These are phyloP conservation scores for Sarcophaga rosellei DNA, from an alignment of 2,888 invertebrate genomes.

Conservation along the genomic window DNA sequence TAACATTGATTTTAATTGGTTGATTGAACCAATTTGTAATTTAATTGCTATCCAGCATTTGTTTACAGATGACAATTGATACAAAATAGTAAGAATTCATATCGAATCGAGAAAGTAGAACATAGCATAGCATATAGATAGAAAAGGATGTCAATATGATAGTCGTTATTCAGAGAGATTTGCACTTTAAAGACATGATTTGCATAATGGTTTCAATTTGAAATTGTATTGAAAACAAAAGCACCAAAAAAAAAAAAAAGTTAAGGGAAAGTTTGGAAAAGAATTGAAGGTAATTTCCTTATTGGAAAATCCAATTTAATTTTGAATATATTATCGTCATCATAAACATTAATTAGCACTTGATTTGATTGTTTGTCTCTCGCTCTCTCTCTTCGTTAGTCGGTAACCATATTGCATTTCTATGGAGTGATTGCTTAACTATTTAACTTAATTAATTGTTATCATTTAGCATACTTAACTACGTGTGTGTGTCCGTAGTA, in stretches of 20 bases:
- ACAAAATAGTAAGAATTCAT: slow-evolving; percentile 56
- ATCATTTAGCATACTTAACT: too few species aligned
- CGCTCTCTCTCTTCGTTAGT: background rate
- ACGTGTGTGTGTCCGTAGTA: background rate
- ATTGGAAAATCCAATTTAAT: background rate
- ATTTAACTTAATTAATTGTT: slow-evolving; percentile 33
- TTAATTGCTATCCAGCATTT: slow-evolving; percentile 61
- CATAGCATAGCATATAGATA: background rate
- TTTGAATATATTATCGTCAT: background rate
- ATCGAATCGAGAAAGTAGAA: background rate
- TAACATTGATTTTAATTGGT: slow-evolving; percentile 65
- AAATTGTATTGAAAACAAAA: background rate
- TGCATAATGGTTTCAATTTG: slow-evolving; percentile 48
- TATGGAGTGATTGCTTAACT: slow-evolving; percentile 26
- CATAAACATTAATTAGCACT: background rate
- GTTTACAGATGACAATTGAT: slow-evolving; percentile 58
- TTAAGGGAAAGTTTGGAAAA: too few species aligned
- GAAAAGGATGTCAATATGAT: background rate
- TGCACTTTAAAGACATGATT: slow-evolving; percentile 53
- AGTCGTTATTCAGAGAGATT: slow-evolving; percentile 13
- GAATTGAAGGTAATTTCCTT: background rate
- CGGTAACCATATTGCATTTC: background rate
- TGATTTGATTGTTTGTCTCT: background rate
- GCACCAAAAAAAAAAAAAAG: background rate
- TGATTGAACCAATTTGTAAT: slow-evolving; percentile 65